Evolutionary conservation across 2,113 vertebrate genomes (phyloP), one percentile per base, ranked within the genome.

Genomic region (Ciconia maguari): DNA sequence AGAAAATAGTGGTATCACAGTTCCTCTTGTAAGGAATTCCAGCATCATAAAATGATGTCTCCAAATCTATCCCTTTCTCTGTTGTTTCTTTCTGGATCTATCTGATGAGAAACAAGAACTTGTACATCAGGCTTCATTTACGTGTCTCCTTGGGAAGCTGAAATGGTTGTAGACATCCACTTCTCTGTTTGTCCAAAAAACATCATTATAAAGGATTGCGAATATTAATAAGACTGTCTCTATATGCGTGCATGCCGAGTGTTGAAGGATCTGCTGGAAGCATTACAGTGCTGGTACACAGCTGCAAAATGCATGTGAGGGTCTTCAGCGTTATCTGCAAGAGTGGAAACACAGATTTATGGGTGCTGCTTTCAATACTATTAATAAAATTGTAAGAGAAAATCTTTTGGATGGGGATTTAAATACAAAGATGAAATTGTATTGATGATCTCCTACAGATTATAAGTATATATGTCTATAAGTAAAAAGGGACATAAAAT

Each of bases 191-290:
- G 30, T 82, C 65, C 4, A 41, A 52, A 94, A 22, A 2, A 0
- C 9, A 46, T 54, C 7, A 18, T 49, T 69, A 65, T 41, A 80
- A 85, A 80, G 48, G 52, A 79, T 8, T 0, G 6, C 64, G 32
- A 82, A 38, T 84, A 81, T 69, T 69, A 80, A 70, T 72, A 34
- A 57, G 36, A 52, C 54, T 52, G 8, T 42, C 4, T 42, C 7
- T 76, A 6, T 13, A 1, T 10, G 5, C 19, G 26, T 41, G 36
- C 15, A 18, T 24, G 34, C 36, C 0, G 0, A 78, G 48, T 4
- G 14, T 26, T 85, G 75, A 87, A 72, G 54, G 44, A 41, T 82
- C 66, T 69, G 36, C 54, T 82, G 65, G 26, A 60, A 76, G 41
- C 11, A 32, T 17, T 75, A 15, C 38, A 44, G 52, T 44, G n/a